Conservation (phyloP, 1,140 invertebrate genomes). For the Pseudomyrmex pallidus region DNA sequence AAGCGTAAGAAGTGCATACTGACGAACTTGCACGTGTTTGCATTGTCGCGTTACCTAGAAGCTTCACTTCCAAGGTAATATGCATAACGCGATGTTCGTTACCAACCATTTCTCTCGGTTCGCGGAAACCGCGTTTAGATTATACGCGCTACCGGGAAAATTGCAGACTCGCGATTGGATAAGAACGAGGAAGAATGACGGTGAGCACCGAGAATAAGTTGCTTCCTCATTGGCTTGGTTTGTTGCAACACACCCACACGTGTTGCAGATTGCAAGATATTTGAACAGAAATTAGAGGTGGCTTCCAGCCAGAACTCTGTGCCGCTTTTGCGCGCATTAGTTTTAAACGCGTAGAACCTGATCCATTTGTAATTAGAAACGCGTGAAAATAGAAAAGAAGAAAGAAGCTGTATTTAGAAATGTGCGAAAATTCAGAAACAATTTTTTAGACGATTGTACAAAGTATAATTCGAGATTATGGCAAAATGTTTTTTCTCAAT, state of each 20-base stretch:
- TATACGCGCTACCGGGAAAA: constrained; percentile 13
- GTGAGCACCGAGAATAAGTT: constrained; percentile 6
- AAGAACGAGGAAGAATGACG: constrained; percentile 10
- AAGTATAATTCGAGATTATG: no score
- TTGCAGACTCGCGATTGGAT: background rate
- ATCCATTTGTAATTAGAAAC: background rate
- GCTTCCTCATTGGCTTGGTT: background rate
- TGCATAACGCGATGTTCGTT: constrained; percentile 20
- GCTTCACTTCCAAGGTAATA: constrained; percentile 18
- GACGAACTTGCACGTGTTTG: background rate
- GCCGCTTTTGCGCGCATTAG: background rate
- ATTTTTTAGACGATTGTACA: no score
- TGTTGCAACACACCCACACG: background rate
- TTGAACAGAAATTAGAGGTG: background rate
- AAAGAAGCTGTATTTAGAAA: background rate
- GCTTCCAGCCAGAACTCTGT: background rate
- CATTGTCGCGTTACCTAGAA: constrained; percentile 67
- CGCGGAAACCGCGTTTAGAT: constrained; percentile 42
- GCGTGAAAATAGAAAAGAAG: no score
- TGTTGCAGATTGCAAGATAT: background rate
- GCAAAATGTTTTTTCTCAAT: no score
- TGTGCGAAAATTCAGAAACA: background rate
- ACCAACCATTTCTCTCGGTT: constrained; percentile 30
- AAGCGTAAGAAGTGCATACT: background rate
- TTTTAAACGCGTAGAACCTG: background rate